Base-by-base conservation (phyloP, 2,888 invertebrate genomes). In the Anoncus sp. region DNA sequence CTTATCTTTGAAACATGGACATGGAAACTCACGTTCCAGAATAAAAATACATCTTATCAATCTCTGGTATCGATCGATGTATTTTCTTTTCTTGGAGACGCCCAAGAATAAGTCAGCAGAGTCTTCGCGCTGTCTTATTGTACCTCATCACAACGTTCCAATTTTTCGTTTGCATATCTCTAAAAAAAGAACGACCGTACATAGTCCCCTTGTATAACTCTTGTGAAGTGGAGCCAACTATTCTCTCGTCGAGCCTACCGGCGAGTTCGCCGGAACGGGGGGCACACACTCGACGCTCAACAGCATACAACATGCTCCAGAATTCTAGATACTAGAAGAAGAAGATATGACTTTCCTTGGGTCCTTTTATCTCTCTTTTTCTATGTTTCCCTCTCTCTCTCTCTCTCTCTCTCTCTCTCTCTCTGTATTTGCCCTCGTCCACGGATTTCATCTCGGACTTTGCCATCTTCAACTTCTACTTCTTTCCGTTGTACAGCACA, bases 261-360 rank as follows among this genome's bases (percentile, higher is more conserved):
- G 86, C 87, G 45, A 69, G 74, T 51, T 74, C 43, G 75, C 38
- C 51, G 53, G 51, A 53, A 43, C 49, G 87, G 81, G 87, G 81
- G 85, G 84, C 85, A 88, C 87, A 82, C 81, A 88, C 90, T 89
- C 82, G 82, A 86, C 81, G 67, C 71, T 63, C 63, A n/a, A 72
- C 53, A 69, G 47, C 71, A 77, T 62, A 82, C 85, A 82, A 82
- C 83, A 83, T 87, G 89, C 88, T 90, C 88, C 85, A 90, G 89
- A 90, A 90, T 90, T 90, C 87, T 89, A 90, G 87, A 88, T 89
- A 90, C 88, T 86, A 81, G 82, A 84, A 72, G 82, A 84, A 72
- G 67, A 69, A 87, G 85, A 86, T 86, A 82, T 82, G 77, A 67
- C 63, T 66, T 62, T 74, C 49, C 45, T 74, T 70, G 55, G 45